Conservation (phyloP, 2,797 vertebrate species). For the Tragopan temminckii region DNA sequence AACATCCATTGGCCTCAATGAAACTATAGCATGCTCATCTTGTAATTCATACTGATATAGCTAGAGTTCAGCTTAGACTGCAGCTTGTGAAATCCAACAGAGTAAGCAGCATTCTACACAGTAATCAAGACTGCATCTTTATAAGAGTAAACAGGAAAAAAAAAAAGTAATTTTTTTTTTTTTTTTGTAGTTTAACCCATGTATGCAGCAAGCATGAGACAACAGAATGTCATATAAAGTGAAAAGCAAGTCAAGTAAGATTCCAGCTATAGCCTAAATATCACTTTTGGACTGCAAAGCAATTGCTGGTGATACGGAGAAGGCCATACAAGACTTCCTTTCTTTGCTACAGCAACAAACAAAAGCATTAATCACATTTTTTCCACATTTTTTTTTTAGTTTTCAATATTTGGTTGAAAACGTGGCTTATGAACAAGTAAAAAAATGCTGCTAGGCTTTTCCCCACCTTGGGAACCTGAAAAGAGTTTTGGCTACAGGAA, state of each 20-base stretch:
- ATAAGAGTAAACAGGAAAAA: not conserved
- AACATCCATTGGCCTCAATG: not conserved
- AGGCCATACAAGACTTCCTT: not conserved
- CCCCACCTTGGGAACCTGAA: not conserved
- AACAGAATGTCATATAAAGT: not conserved
- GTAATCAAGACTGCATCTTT: not conserved
- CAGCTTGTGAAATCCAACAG: not conserved
- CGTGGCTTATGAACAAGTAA: not conserved
- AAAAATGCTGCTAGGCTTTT: not conserved
- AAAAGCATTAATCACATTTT: not conserved
- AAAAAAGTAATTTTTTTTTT: not conserved
- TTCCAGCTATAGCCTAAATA: not conserved
- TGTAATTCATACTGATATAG: not conserved
- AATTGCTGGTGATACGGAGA: not conserved
- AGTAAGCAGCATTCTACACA: not conserved
- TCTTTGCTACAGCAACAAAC: not conserved
- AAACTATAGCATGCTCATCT: not conserved
- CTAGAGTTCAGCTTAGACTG: not conserved
- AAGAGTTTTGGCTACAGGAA: not conserved
- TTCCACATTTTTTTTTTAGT: not conserved
- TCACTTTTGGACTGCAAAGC: not conserved
- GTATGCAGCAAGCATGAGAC: not conserved
- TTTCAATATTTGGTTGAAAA: slow-evolving; percentile 38
- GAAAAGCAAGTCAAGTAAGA: not conserved
- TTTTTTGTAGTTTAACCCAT: not conserved